These are phyloP conservation scores for Tyto alba DNA, from an alignment of 2,113 vertebrate genomes.

Conservation along the genomic window DNA sequence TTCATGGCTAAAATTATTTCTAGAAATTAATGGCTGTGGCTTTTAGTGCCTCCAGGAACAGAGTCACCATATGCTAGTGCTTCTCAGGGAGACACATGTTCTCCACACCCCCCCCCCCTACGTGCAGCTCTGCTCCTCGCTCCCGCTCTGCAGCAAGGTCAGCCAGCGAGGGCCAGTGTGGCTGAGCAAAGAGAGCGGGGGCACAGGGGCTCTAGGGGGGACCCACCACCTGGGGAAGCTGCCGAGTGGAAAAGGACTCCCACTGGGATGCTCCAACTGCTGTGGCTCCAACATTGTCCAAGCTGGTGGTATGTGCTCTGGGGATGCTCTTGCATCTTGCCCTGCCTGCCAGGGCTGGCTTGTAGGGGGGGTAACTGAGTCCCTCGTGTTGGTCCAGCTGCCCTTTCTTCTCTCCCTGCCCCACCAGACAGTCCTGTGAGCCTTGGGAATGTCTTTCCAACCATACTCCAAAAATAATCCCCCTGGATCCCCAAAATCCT, in stretches of 20 bases:
- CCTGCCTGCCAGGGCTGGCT: background rate
- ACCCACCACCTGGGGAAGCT: fast-evolving
- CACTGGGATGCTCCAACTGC: background rate
- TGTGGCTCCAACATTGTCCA: background rate
- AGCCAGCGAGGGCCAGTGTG: fast-evolving
- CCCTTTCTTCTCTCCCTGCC: background rate
- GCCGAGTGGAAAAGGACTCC: background rate
- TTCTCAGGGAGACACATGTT: background rate
- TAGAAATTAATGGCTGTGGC: slow-evolving; percentile 64
- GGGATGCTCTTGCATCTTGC: fast-evolving
- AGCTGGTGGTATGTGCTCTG: background rate
- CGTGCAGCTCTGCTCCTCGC: background rate
- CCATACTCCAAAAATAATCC: background rate
- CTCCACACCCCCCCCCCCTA: background rate
- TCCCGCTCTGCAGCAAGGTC: background rate
- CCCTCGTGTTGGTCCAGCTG: background rate
- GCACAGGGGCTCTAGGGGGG: background rate
- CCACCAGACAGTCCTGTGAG: background rate
- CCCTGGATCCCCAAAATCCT: background rate
- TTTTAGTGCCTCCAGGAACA: slow-evolving; percentile 50
- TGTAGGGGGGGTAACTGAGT: background rate
- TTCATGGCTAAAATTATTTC: slow-evolving; percentile 64
- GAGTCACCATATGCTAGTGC: slow-evolving; percentile 21
- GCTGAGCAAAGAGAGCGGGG: background rate
- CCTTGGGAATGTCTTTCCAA: background rate